phyloP scores from a whole-genome alignment of 2,888 invertebrate genomes.

The Patella ulyssiponensis region DNA sequence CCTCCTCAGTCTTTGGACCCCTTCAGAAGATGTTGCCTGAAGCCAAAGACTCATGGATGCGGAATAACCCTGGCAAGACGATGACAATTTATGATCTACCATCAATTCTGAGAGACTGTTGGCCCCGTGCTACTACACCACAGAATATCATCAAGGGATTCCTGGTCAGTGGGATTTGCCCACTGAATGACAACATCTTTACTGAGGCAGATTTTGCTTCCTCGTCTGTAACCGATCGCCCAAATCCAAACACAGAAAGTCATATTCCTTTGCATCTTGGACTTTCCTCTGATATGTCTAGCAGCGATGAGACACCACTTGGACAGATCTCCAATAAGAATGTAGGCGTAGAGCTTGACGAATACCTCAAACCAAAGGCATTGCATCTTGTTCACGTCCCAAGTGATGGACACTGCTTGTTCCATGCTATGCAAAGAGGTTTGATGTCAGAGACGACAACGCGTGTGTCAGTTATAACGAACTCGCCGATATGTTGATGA shows the following conservation, averaged over 20 bases:
- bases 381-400: constrained; percentile 18
- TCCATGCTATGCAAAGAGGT: constrained; percentile 15
- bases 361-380: constrained; percentile 16
- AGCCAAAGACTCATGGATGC: constrained; percentile 28
- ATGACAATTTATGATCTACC: constrained; percentile 26
- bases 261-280: not conserved
- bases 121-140: constrained; percentile 12
- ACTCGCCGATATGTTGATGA: constrained; percentile 18
- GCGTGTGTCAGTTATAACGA: constrained; percentile 11
- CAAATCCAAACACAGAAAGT: constrained; percentile 11
- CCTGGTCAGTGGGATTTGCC: constrained; percentile 19
- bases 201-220: too few species aligned
- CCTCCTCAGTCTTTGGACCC: constrained; percentile 35
- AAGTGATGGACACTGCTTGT: constrained; percentile 17
- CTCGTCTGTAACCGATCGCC: constrained; percentile 14
- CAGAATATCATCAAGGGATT: constrained; percentile 15
- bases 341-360: constrained; percentile 8
- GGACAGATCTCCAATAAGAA: not conserved
- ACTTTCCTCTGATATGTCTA: constrained; percentile 7
- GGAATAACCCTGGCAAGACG: constrained; percentile 23
- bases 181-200: not conserved
- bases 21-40: constrained; percentile 17
- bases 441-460: constrained; percentile 14
- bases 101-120: constrained; percentile 14
- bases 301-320: constrained; percentile 11